These are phyloP conservation scores for Pteruthius melanotis DNA, from an alignment of 2,113 vertebrate species.

Conservation along the genomic window DNA sequence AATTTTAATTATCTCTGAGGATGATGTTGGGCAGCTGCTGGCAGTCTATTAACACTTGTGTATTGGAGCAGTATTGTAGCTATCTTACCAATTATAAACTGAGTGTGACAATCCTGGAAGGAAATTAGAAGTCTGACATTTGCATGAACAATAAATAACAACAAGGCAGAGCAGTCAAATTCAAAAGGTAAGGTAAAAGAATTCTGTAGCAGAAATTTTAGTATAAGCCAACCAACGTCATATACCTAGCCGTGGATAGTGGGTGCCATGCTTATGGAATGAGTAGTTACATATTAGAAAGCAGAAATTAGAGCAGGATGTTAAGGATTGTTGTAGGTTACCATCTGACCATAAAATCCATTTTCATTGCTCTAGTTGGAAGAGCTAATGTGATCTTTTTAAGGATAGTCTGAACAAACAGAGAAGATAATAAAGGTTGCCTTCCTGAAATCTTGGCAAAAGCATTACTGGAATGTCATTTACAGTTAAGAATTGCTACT, in stretches of 20 bases:
- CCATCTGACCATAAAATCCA: neutral
- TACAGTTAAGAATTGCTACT: neutral
- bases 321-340: neutral
- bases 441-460: neutral
- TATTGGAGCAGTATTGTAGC: neutral
- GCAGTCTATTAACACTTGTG: neutral
- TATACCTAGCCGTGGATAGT: neutral
- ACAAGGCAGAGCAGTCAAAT: neutral
- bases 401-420: neutral
- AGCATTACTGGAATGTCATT: neutral
- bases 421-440: neutral
- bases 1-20: neutral
- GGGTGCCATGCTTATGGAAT: neutral
- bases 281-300: neutral
- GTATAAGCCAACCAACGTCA: fast-evolving
- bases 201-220: neutral
- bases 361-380: neutral
- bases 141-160: neutral
- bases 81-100: neutral
- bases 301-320: neutral
- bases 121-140: neutral
- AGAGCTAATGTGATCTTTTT: neutral
- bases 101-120: neutral
- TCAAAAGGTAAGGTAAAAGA: neutral
- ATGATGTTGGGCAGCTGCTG: neutral